Conservation (phyloP, 2,113 vertebrate species). For the Excalfactoria chinensis region DNA sequence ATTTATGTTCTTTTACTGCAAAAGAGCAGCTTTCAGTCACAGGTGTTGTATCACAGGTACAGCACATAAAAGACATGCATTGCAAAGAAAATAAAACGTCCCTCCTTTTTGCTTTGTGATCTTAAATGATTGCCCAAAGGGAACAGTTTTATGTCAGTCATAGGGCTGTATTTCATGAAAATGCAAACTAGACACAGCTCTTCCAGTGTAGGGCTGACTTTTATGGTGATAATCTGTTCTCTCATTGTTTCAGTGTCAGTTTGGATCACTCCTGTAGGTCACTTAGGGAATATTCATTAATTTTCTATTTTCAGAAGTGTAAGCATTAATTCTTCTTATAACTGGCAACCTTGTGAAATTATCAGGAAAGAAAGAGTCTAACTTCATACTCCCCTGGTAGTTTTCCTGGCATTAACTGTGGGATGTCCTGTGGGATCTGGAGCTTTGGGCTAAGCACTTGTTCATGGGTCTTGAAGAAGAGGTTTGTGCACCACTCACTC, state of each 20-base stretch:
- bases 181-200: background rate
- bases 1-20: background rate
- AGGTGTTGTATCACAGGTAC: background rate
- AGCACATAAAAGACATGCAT: background rate
- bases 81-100: background rate
- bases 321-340: fast-evolving
- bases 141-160: background rate
- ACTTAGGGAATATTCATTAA: background rate
- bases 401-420: background rate
- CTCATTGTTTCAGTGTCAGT: background rate
- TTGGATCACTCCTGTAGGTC: background rate
- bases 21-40: slow-evolving; percentile 4
- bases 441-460: background rate
- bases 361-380: background rate
- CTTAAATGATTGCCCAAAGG: background rate
- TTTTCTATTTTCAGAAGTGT: background rate
- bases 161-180: background rate
- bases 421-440: background rate
- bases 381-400: background rate
- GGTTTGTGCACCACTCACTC: background rate
- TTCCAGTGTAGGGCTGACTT: background rate
- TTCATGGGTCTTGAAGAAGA: background rate
- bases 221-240: background rate
- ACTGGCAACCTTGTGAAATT: background rate
- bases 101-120: background rate